A percentile compares a stretch with the other conserved stretches of the same genome.
These are phyloP conservation scores for Chaetorhynchus papuensis DNA, from an alignment of 2,113 vertebrate species.

Conservation along the genomic window DNA sequence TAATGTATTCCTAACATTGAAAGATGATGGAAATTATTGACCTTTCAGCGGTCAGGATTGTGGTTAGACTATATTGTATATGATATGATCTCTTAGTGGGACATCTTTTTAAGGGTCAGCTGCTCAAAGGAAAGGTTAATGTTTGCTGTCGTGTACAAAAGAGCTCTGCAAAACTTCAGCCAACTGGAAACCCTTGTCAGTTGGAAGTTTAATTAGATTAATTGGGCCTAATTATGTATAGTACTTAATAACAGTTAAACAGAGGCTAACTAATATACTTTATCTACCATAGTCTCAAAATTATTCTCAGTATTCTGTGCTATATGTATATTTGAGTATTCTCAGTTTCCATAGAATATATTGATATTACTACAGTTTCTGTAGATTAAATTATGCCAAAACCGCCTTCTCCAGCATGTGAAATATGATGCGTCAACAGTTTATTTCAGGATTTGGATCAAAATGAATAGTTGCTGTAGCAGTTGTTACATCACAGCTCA, in stretches of 20 bases:
- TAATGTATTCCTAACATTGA: background rate
- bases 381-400: background rate
- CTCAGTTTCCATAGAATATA: background rate
- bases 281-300: background rate
- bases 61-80: background rate
- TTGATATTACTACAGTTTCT: background rate
- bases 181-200: conserved; percentile 18
- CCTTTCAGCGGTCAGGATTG: background rate
- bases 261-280: background rate
- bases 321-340: background rate
- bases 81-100: conserved; percentile 28
- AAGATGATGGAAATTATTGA: conserved; percentile 32
- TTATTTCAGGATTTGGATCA: background rate
- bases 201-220: conserved; percentile 45
- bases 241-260: background rate
- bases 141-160: background rate
- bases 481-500: background rate
- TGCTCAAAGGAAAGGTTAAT: conserved; percentile 27
- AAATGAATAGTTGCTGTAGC: background rate
- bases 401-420: background rate
- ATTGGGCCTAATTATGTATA: conserved; percentile 23
- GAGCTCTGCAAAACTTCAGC: conserved; percentile 12
- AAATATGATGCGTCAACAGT: background rate
- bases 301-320: background rate
- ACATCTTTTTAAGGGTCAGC: conserved; percentile 29